Evolutionary conservation across 1,140 invertebrate species (phyloP).

Genomic region (Rhyzopertha dominica): DNA sequence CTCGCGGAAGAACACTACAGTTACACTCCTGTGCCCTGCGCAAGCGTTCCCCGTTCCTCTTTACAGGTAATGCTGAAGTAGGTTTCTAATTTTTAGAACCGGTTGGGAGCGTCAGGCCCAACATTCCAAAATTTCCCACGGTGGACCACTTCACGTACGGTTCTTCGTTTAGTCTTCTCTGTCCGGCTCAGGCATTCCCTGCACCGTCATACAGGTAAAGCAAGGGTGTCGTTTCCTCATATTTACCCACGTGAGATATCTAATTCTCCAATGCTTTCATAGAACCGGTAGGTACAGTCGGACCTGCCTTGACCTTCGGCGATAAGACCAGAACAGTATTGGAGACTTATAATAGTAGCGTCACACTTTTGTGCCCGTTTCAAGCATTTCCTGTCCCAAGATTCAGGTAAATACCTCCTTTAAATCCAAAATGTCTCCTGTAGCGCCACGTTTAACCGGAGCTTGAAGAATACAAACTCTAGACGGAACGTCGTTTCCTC

Average conservation of each 20-base stretch:
- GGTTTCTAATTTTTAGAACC: slow-evolving; percentile 50
- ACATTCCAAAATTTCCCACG: slow-evolving; percentile 62
- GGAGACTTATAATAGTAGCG: slow-evolving; percentile 48
- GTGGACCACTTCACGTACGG: slow-evolving; percentile 56
- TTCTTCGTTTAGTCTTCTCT: slow-evolving; percentile 48
- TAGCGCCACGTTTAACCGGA: slow-evolving; percentile 60
- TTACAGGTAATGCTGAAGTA: slow-evolving; percentile 50
- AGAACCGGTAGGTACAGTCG: slow-evolving; percentile 73
- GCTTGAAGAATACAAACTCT: slow-evolving; percentile 37
- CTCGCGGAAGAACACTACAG: slow-evolving; percentile 34
- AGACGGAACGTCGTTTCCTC: slow-evolving; percentile 53
- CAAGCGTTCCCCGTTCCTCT: slow-evolving; percentile 59
- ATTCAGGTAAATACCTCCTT: slow-evolving; percentile 48
- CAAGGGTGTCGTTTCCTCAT: slow-evolving; percentile 14
- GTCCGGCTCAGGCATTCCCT: slow-evolving; percentile 63
- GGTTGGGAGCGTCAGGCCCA: slow-evolving; percentile 57
- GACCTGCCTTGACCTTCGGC: slow-evolving; percentile 68
- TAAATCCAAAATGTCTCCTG: slow-evolving; percentile 28
- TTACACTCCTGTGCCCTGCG: slow-evolving; percentile 55
- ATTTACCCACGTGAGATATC: slow-evolving; percentile 5
- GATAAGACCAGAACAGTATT: slow-evolving; percentile 59
- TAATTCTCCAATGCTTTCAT: slow-evolving; percentile 20
- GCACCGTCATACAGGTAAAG: slow-evolving; percentile 60
- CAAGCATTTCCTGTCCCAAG: slow-evolving; percentile 57
- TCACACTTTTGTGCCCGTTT: slow-evolving; percentile 61